Conservation (phyloP, 1,140 invertebrate genomes). For the Cotesia chilonis region DNA sequence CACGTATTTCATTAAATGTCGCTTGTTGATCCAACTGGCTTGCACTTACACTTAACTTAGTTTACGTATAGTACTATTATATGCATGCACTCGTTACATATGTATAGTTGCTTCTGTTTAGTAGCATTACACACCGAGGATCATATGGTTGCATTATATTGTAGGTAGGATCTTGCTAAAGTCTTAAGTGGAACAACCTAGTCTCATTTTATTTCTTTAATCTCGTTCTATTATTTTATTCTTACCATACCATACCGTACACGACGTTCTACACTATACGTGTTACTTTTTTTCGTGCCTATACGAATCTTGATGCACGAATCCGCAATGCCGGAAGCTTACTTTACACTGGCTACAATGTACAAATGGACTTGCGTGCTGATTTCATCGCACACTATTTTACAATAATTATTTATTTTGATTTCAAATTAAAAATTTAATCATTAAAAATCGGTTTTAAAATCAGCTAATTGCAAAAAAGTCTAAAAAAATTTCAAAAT, state of each 20-base stretch:
- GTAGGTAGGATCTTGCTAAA: not conserved
- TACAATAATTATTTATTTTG: not conserved
- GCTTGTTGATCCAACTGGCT: slow-evolving; percentile 27
- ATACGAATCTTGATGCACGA: slow-evolving; percentile 17
- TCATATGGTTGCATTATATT: slow-evolving; percentile 13
- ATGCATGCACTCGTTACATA: too few relatives aligned
- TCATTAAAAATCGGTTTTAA: not conserved
- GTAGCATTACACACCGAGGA: slow-evolving; percentile 9
- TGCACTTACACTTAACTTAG: too few relatives aligned
- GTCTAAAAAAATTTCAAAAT: too few relatives aligned
- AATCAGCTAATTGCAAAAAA: too few relatives aligned
- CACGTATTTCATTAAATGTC: slow-evolving; percentile 52
- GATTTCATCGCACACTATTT: not conserved
- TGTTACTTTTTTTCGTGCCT: not conserved
- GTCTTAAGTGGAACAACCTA: too few relatives aligned
- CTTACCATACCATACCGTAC: not conserved
- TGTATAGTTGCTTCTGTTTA: too few relatives aligned
- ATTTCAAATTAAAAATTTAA: not conserved
- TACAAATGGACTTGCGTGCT: not conserved
- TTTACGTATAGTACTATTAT: too few relatives aligned
- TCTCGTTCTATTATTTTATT: too few relatives aligned
- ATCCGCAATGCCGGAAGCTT: not conserved
- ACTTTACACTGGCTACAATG: slow-evolving; percentile 1
- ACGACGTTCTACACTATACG: not conserved
- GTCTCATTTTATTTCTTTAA: not conserved